Percentiles rank a stretch among this genome's conserved stretches.
Conservation (phyloP, 2,888 invertebrate genomes). For the Tubulanus polymorphus region DNA sequence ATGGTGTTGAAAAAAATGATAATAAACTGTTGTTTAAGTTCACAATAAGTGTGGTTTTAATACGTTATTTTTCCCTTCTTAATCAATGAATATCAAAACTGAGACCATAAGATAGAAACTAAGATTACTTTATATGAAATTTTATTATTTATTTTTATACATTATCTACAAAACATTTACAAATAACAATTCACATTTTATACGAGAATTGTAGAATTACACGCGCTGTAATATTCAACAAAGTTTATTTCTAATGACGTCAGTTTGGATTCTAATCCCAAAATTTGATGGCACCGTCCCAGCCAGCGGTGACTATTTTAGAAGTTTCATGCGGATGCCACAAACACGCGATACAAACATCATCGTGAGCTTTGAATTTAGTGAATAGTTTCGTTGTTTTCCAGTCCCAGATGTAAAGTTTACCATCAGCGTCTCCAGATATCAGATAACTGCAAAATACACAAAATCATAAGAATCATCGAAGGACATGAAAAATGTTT, state of each 20-base stretch:
- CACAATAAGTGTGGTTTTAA: no score
- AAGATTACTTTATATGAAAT: no score
- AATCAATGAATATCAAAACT: no score
- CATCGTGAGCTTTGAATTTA: constrained; percentile 99
- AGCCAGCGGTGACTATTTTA: constrained; percentile 94
- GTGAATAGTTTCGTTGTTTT: constrained; percentile 96
- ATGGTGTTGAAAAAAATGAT: no score
- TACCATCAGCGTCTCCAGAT: constrained; percentile 98
- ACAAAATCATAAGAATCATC: neutral
- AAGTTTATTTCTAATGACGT: neutral
- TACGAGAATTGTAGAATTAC: no score
- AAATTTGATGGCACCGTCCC: constrained; percentile 98
- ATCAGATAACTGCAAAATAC: constrained; percentile 77
- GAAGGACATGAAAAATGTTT: neutral
- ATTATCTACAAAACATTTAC: neutral
- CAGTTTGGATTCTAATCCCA: constrained; percentile 71
- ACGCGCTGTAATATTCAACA: no score
- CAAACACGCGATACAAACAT: constrained; percentile 86
- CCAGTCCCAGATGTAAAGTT: constrained; percentile 99
- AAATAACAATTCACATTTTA: no score
- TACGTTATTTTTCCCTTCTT: no score
- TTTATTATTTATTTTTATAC: neutral
- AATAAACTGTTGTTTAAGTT: no score
- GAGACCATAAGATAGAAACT: neutral
- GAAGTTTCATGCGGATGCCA: constrained; percentile 99